Percentiles rank a stretch among this genome's conserved stretches.
Evolutionary conservation across 1,140 invertebrate species (phyloP).

Genomic region (Plodia interpunctella): DNA sequence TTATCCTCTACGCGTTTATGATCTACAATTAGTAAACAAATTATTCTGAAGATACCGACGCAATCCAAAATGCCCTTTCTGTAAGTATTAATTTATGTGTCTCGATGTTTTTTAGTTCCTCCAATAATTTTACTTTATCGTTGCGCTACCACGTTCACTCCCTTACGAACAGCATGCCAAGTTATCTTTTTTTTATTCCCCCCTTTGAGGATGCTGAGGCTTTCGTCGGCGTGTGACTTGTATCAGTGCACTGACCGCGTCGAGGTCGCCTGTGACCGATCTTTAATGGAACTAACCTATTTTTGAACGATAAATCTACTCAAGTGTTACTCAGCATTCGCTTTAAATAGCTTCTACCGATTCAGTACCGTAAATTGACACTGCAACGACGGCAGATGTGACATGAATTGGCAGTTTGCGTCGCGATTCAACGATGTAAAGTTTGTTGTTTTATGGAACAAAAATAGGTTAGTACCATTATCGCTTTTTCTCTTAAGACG

Average conservation of each 20-base stretch:
- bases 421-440: not conserved
- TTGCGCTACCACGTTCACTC: slow-evolving; percentile 73
- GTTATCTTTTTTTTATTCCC: slow-evolving; percentile 68
- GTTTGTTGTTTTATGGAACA: slow-evolving; percentile 1
- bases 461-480: slow-evolving; percentile 65
- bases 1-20: slow-evolving; percentile 55
- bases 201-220: slow-evolving; percentile 73
- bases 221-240: slow-evolving; percentile 74
- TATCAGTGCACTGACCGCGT: slow-evolving; percentile 70
- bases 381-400: not conserved
- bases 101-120: slow-evolving; percentile 64
- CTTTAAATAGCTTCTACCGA: not conserved
- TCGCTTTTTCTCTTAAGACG: slow-evolving; percentile 46
- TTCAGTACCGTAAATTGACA: slow-evolving; percentile 2
- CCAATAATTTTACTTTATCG: slow-evolving; percentile 57
- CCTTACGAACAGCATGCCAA: slow-evolving; percentile 75
- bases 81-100: slow-evolving; percentile 63
- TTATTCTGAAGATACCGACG: slow-evolving; percentile 46
- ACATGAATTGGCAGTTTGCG: slow-evolving; percentile 2
- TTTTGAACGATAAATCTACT: slow-evolving; percentile 34
- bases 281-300: slow-evolving; percentile 68
- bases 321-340: slow-evolving; percentile 9
- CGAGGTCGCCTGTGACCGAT: slow-evolving; percentile 59
- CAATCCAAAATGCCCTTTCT: slow-evolving; percentile 58
- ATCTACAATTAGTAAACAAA: slow-evolving; percentile 49